Evolutionary conservation across 2,888 invertebrate species (phyloP), one percentile per base, ranked within the genome.

Genomic region (Ophion slaviceki): DNA sequence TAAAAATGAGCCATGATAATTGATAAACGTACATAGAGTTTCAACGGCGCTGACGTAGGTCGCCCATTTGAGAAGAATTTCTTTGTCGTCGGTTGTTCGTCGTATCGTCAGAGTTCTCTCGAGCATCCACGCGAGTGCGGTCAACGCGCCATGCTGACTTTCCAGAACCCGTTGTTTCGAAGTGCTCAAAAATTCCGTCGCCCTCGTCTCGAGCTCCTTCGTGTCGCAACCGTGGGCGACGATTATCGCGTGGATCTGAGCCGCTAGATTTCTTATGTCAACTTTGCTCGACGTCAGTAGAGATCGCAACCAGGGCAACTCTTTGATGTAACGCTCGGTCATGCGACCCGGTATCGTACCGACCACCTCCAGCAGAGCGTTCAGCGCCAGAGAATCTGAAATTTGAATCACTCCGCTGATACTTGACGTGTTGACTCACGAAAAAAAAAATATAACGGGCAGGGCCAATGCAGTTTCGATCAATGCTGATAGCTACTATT

Each of bases 361-460:
- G n/a, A 98, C 95, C 32, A 98, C 95, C 94, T 98, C 98, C 88
- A 98, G 95, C 91, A 98, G 95, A 89, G 97, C 97, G 80, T 96
- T 96, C 76, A 98, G 93, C 0, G 96, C 95, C 94, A 96, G 95
- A 67, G 95, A 92, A 90, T 95, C 96, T 96, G 91, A 71, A 92
- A 36, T 77, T 8, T 68, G 14, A 57, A 36, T 57, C 40, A 45
- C 11, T 61, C 7, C 10, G 3, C 2, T 61, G n/a, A 20, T 0
- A 45, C 10, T 62, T 64, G 10, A 74, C n/a, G 28, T 28, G 10
- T n/a, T 8, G 11, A 45, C 36, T 67, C 17, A 5, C 14, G 45
- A 47, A 53, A 47, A 47, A 53, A 24, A 70, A 68, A 24, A 24
- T 1, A 2, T 14, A 47, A 47, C 11, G 14, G 11, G 17, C 47